Conservation (phyloP, 2,888 invertebrate genomes). For the Lagria hirta region DNA sequence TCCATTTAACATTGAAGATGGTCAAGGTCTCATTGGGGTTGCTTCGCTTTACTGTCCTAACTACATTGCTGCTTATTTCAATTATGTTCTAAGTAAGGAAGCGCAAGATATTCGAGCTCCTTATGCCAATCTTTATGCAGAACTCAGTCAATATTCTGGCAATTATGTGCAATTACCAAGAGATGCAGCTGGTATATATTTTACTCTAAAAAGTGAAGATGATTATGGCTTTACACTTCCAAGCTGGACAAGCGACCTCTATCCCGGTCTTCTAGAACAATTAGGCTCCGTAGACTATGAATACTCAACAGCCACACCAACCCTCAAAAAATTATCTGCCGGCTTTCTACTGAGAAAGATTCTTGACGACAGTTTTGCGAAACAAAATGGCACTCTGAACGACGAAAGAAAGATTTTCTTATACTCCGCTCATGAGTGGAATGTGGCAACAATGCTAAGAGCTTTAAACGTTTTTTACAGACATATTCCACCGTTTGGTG, state of each 20-base stretch:
- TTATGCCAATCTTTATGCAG: constrained; percentile 2
- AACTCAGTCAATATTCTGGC: background rate
- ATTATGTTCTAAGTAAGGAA: constrained; percentile 1
- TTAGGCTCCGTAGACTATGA: constrained; percentile 48
- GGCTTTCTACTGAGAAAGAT: constrained; percentile 43
- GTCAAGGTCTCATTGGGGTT: background rate
- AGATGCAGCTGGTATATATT: constrained; percentile 4
- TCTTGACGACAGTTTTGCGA: constrained; percentile 38
- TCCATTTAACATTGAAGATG: constrained; percentile 4
- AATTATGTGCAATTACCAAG: constrained; percentile 1
- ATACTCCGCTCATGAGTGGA: constrained; percentile 47
- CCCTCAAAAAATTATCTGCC: constrained; percentile 32
- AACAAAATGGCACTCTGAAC: constrained; percentile 33
- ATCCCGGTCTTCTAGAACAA: constrained; percentile 46
- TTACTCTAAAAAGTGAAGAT: constrained; percentile 16
- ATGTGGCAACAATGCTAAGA: constrained; percentile 42
- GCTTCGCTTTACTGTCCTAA: background rate
- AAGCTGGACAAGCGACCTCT: constrained; percentile 50
- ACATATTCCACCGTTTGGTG: constrained; percentile 45
- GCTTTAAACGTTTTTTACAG: constrained; percentile 37
- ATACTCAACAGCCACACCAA: constrained; percentile 40
- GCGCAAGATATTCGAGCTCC: constrained; percentile 2
- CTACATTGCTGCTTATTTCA: constrained; percentile 5
- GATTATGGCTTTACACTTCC: constrained; percentile 50
- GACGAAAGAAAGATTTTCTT: constrained; percentile 42